phyloP scores from a whole-genome alignment of 2,888 invertebrate species.

The Cataglyphis altisquamis region DNA sequence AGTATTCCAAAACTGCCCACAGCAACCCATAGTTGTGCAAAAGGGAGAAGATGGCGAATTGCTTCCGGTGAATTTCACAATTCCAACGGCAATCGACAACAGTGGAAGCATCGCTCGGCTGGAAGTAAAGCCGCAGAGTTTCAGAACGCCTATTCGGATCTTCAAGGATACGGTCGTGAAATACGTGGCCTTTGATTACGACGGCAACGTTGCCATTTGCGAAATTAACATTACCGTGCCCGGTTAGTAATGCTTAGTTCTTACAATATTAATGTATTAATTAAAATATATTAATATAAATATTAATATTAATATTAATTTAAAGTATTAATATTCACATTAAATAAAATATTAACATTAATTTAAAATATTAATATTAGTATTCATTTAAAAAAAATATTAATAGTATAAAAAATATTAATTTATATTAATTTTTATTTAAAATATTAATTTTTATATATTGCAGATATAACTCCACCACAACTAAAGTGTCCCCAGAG shows the following conservation, averaged over 20 bases:
- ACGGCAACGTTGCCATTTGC: conserved; percentile 98
- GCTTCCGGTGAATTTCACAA: conserved; percentile 96
- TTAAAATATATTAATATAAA: too few relatives aligned
- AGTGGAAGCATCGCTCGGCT: conserved; percentile 97
- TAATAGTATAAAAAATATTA: neutral
- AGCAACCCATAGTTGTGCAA: conserved; percentile 95
- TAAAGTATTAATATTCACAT: too few relatives aligned
- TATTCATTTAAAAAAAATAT: neutral
- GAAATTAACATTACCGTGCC: conserved; percentile 98
- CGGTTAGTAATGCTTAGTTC: conserved; percentile 82
- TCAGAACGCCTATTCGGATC: conserved; percentile 94
- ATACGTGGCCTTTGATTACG: conserved; percentile 98
- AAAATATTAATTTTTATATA: neutral
- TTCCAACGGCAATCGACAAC: conserved; percentile 97
- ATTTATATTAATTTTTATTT: neutral
- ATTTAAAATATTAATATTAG: too few relatives aligned
- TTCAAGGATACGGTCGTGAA: conserved; percentile 97
- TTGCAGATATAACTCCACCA: conserved; percentile 94
- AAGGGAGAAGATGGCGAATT: conserved; percentile 96
- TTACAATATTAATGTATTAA: neutral
- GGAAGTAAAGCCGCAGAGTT: conserved; percentile 96
- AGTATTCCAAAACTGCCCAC: conserved; percentile 98
- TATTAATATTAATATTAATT: too few relatives aligned
- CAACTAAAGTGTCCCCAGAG: conserved; percentile 96
- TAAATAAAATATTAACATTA: too few relatives aligned